Base-by-base conservation (phyloP, 2,113 vertebrate genomes). In the Solea senegalensis region DNA sequence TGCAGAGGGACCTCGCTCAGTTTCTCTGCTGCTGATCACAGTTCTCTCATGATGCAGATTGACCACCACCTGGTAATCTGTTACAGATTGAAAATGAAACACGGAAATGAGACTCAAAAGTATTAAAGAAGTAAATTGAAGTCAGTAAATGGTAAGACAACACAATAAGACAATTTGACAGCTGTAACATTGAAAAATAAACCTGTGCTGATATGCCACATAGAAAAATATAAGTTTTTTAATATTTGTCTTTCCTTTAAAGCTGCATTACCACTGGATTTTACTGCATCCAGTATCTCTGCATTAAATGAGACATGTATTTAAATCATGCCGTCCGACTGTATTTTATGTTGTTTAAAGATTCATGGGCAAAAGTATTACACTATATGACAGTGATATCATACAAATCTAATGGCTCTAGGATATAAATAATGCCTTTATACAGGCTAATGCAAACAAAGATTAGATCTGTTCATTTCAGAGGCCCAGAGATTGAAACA, bases 21-120 rank as follows among this genome's bases (percentile, higher is more conserved):
- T 93, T 76, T 92, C 85, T 75, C 87, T 91, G 34, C 82, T 90
- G 62, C 83, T 78, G 0, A 92, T 60, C 26, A 92, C 3, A 15
- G n/a, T 59, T 11, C 91, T 88, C 0, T 86, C 7, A 0, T 88
- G 86, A 60, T 72, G 81, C 59, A 94, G 84, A 28, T 84, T 93
- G 46, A 93, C 69, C 39, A 91, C 46, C 64, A 94, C 51, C 0
- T 88, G 88, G 68, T 92, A 93, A n/a, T 51, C 2, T 34, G 10
- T 3, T 9, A 15, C 9, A 14, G 13, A 61, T 48, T 13, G 26
- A n/a, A 55, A 1, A 26, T 27, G 5, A 51, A n/a, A 10, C 45
- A 34, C 63, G 1, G 16, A 60, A 34, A 58, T 21, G 7, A 59
- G 11, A 46, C 54, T 34, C 28, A 3, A 45, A 45, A 43, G 43